Evolutionary conservation across 1,140 invertebrate genomes (phyloP).

Genomic region (Charaxes varanes): DNA sequence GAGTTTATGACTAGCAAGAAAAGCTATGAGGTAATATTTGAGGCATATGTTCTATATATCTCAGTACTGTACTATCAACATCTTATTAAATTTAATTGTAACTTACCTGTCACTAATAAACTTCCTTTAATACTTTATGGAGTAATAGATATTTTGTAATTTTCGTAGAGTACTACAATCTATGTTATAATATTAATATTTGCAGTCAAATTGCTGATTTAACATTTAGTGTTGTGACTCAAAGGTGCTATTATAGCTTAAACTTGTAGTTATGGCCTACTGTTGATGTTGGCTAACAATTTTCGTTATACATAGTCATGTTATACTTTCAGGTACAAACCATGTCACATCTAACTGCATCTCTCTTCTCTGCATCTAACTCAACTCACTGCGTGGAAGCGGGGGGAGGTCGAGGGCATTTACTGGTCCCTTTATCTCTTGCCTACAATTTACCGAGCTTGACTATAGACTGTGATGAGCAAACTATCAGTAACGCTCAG

Average conservation of each 20-base stretch:
- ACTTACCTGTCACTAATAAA: too few relatives aligned
- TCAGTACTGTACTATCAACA: not conserved
- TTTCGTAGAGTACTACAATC: too few relatives aligned
- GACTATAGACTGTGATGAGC: conserved; percentile 82
- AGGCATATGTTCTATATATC: not conserved
- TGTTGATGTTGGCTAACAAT: too few relatives aligned
- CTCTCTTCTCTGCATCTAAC: conserved; percentile 33
- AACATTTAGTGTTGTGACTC: too few relatives aligned
- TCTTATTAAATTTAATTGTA: too few relatives aligned
- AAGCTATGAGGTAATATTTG: conserved; percentile 82
- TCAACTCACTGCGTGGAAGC: conserved; percentile 82
- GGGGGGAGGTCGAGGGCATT: conserved; percentile 90
- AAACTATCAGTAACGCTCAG: conserved; percentile 28
- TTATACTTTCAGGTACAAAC: conserved; percentile 62
- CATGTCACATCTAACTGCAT: conserved; percentile 72
- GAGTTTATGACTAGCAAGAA: conserved; percentile 89
- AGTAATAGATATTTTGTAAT: too few relatives aligned
- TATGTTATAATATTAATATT: too few relatives aligned
- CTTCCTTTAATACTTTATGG: too few relatives aligned
- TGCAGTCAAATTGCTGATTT: too few relatives aligned
- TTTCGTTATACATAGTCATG: too few relatives aligned
- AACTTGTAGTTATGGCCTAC: too few relatives aligned
- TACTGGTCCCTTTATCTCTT: conserved; percentile 83
- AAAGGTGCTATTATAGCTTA: too few relatives aligned
- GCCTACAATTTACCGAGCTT: conserved; percentile 82